phyloP scores from a whole-genome alignment of 2,113 vertebrate genomes.

The Microcebus jonahi region DNA sequence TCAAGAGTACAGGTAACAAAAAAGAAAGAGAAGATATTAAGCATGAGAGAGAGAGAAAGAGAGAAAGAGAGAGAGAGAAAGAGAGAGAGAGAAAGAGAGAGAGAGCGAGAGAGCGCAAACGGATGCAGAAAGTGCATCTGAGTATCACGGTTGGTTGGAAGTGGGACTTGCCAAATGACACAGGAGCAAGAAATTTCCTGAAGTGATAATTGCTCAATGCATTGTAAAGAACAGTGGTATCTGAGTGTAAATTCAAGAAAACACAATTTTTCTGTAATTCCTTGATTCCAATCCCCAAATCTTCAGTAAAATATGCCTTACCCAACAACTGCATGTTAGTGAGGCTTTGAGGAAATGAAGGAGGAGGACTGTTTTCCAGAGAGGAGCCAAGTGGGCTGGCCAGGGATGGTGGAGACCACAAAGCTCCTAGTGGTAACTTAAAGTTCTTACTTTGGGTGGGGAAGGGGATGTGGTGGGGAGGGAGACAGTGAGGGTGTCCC shows the following conservation, averaged over 20 bases:
- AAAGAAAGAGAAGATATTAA: background rate
- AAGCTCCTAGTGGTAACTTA: background rate
- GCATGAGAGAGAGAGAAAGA: background rate
- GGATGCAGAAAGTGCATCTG: fast-evolving
- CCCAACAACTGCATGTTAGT: background rate
- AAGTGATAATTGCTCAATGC: background rate
- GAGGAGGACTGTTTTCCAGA: background rate
- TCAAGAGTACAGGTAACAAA: background rate
- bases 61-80: background rate
- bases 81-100: background rate
- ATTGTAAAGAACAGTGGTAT: background rate
- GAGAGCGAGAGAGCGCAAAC: too few species aligned
- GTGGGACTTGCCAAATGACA: background rate
- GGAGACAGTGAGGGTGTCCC: background rate
- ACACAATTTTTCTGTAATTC: background rate
- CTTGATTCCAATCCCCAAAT: background rate
- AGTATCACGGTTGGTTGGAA: background rate
- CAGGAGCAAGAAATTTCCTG: background rate
- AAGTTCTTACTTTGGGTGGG: background rate
- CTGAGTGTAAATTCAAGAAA: background rate
- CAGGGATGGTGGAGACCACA: too few species aligned
- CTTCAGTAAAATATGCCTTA: background rate
- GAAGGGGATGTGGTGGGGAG: background rate
- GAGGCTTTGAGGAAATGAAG: background rate
- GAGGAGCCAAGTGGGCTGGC: background rate